These are phyloP conservation scores for Cheilosia scutellata DNA, from an alignment of 2,888 invertebrate species.

Conservation along the genomic window DNA sequence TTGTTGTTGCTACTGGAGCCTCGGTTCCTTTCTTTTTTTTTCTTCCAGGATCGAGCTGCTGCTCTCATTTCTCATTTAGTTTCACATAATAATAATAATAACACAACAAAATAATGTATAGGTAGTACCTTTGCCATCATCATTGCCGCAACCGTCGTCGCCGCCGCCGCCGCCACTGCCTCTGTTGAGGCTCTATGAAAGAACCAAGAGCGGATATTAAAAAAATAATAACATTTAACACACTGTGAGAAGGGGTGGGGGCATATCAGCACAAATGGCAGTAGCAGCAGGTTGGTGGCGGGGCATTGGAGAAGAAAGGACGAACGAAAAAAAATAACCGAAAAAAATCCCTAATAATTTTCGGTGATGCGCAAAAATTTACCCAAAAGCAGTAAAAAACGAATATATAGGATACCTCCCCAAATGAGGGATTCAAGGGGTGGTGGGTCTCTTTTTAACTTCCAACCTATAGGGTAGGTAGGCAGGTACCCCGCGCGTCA, in stretches of 20 bases:
- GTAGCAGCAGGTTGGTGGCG: conserved; percentile 10
- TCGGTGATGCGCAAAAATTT: conserved; percentile 76
- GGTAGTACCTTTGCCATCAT: conserved; percentile 68
- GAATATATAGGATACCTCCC: conserved; percentile 50
- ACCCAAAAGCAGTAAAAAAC: conserved; percentile 71
- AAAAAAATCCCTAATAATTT: conserved; percentile 71
- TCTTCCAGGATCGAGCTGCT: conserved; percentile 41
- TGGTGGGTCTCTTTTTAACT: conserved; percentile 54
- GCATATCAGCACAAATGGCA: conserved; percentile 55
- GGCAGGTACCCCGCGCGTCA: no score
- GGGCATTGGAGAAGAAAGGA: conserved; percentile 49
- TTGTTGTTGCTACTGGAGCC: conserved; percentile 1
- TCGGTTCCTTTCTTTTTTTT: conserved; percentile 4
- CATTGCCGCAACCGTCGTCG: conserved; percentile 30
- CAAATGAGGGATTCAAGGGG: conserved; percentile 47
- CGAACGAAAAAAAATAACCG: conserved; percentile 21
- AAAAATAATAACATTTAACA: conserved; percentile 76
- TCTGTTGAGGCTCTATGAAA: conserved; percentile 60
- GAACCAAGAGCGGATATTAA: conserved; percentile 72
- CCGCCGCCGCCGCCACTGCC: conserved; percentile 1
- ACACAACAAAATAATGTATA: conserved; percentile 75
- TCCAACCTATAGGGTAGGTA: conserved; percentile 50
- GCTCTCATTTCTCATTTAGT: conserved; percentile 75
- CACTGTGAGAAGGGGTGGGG: conserved; percentile 47
- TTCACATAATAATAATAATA: conserved; percentile 75